Percentiles rank a stretch among this genome's conserved stretches.
These are phyloP conservation scores for Spea multiplicata DNA, from an alignment of 2,113 vertebrate genomes.

Conservation along the genomic window DNA sequence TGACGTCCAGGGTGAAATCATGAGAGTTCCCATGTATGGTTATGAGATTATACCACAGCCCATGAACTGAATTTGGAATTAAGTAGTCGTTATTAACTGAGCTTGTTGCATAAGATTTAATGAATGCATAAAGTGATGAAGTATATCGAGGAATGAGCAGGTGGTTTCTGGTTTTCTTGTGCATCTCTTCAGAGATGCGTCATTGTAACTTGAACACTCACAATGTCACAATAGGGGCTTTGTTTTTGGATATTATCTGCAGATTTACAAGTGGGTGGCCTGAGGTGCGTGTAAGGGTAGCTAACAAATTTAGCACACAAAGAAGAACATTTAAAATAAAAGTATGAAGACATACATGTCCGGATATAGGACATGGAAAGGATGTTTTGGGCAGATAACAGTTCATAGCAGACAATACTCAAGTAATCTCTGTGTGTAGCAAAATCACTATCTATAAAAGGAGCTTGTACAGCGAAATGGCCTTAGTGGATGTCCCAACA, in stretches of 20 bases:
- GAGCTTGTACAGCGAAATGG: constrained; percentile 58
- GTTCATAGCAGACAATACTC: constrained; percentile 42
- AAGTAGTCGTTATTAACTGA: too few species aligned
- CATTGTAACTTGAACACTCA: constrained; percentile 27
- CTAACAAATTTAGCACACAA: constrained; percentile 52
- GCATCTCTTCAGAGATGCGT: constrained; percentile 5
- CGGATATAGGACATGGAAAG: constrained; percentile 26
- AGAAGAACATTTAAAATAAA: constrained; percentile 30
- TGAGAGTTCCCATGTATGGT: too few species aligned
- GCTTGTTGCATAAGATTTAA: too few species aligned
- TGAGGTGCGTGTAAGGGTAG: constrained; percentile 60
- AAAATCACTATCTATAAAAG: constrained; percentile 53
- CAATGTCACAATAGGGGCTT: constrained; percentile 53
- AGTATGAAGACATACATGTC: constrained; percentile 34
- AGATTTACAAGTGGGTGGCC: constrained; percentile 61
- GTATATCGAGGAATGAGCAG: neutral
- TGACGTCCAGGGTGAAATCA: too few species aligned
- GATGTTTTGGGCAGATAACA: constrained; percentile 40
- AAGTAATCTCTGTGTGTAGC: constrained; percentile 59
- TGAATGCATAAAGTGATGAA: neutral
- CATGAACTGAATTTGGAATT: too few species aligned
- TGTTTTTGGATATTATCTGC: constrained; percentile 58
- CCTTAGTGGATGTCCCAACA: constrained; percentile 52
- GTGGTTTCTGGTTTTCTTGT: neutral
- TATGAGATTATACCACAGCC: too few species aligned